Percentiles rank a stretch among this genome's conserved stretches.
These are phyloP conservation scores for Propithecus perrieri DNA, from an alignment of 2,797 vertebrate genomes.

Conservation along the genomic window DNA sequence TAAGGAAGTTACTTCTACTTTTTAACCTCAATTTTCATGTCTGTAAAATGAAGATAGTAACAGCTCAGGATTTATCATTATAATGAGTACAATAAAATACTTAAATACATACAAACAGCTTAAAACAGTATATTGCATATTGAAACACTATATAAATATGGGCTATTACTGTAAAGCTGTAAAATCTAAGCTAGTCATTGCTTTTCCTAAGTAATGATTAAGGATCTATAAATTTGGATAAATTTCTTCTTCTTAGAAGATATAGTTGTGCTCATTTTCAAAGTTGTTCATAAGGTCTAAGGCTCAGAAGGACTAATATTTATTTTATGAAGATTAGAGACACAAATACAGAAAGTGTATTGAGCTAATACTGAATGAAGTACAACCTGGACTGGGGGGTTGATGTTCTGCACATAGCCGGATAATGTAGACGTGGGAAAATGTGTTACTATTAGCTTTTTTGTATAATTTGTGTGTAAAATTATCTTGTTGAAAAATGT, in stretches of 20 bases:
- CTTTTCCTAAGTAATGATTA: neutral
- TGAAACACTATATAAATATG: neutral
- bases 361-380: neutral
- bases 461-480: neutral
- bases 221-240: too few species aligned
- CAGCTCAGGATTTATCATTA: neutral
- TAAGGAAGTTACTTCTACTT: neutral
- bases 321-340: neutral
- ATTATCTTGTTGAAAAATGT: neutral
- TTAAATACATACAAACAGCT: neutral
- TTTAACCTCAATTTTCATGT: neutral
- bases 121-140: neutral
- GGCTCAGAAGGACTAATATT: neutral
- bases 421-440: too few species aligned
- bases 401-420: neutral
- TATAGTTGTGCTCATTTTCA: neutral
- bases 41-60: neutral
- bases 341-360: neutral
- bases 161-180: neutral
- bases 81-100: neutral
- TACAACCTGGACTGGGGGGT: neutral
- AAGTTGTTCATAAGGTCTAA: neutral
- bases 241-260: neutral
- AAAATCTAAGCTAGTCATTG: neutral
- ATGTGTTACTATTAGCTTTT: neutral